These are phyloP conservation scores for Trachelus troglodyta DNA, from an alignment of 2,888 invertebrate species.

Conservation along the genomic window DNA sequence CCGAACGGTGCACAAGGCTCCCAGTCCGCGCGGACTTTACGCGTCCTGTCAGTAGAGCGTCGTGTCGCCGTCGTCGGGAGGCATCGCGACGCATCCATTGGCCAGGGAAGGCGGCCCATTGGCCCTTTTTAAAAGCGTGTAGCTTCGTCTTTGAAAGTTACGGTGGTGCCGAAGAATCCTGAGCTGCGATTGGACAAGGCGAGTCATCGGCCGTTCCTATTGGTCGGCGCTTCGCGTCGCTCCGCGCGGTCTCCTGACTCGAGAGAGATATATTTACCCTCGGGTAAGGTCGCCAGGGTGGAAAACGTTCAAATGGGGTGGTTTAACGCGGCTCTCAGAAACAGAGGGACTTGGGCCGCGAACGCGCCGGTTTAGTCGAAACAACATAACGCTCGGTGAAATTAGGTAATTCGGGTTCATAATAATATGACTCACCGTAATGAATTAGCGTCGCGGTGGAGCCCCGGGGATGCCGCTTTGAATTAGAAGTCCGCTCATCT, in stretches of 20 bases:
- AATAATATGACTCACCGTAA: slow-evolving; percentile 58
- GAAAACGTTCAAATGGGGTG: slow-evolving; percentile 67
- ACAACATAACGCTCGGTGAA: slow-evolving; percentile 64
- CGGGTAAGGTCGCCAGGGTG: slow-evolving; percentile 65
- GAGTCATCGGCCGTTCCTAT: slow-evolving; percentile 24
- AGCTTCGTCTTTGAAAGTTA: slow-evolving; percentile 35
- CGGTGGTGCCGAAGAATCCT: slow-evolving; percentile 45
- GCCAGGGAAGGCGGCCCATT: slow-evolving; percentile 38
- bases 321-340: slow-evolving; percentile 65
- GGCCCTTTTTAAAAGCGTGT: slow-evolving; percentile 52
- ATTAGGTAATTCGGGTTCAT: slow-evolving; percentile 65
- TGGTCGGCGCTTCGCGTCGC: slow-evolving; percentile 36
- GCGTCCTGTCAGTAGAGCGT: slow-evolving; percentile 23
- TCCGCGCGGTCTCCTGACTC: slow-evolving; percentile 36
- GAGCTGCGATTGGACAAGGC: slow-evolving; percentile 47
- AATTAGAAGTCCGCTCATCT: slow-evolving; percentile 4
- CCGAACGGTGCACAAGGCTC: slow-evolving; percentile 2
- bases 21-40: slow-evolving; percentile 54
- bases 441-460: slow-evolving; percentile 12
- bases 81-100: slow-evolving; percentile 33
- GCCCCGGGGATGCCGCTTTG: background rate
- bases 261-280: slow-evolving; percentile 52
- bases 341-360: slow-evolving; percentile 59
- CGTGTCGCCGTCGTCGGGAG: slow-evolving; percentile 3
- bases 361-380: slow-evolving; percentile 37